Base-by-base conservation (phyloP, 2,888 invertebrate species). In the Tinea semifulvella region DNA sequence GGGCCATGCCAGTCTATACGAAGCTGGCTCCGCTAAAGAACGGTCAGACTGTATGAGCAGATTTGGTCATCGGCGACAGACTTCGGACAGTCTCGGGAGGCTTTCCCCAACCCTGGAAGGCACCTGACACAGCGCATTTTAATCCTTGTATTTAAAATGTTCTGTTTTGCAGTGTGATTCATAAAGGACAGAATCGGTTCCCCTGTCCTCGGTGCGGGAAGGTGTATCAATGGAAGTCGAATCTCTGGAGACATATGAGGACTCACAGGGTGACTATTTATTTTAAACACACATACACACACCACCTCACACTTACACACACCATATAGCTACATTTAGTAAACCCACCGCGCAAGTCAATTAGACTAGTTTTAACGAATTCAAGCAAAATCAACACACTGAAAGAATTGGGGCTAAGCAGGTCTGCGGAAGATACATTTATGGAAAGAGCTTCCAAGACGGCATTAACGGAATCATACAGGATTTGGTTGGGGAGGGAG, bases 201-300 rank as follows among this genome's bases (percentile, higher is more conserved):
- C 77, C 76, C 18, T 80, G 79, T 22, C 73, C 74, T 0, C 61
- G 72, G 2, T 80, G 79, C 48, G 76, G 73, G 0, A 74, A 74
- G 43, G 70, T 77, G 1, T 79, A 76, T 53, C 79, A 77, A 50
- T 79, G 79, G 79, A 77, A 76, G 48, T 73, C 73, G 0, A 80
- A 80, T 55, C 65, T 80, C 1, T 76, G 74, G 1, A 50, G 79
- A 0, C 79, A 80, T 43, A 56, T 80, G 50, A 47, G 76, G n/a
- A 76, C 61, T 1, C 79, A 80, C 26, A 70, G 72, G 71, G 79
- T 77, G 46, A 47, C 5, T 22, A 17, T n/a, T n/a, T n/a, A n/a
- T n/a, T n/a, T n/a, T n/a, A n/a, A n/a, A n/a, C n/a, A n/a, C 6
- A 25, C 8, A 25, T 8, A 6, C 8, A 25, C 25, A 36, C 31